These are phyloP conservation scores for Poecilia wingei DNA, from an alignment of 2,797 vertebrate genomes.

Conservation along the genomic window DNA sequence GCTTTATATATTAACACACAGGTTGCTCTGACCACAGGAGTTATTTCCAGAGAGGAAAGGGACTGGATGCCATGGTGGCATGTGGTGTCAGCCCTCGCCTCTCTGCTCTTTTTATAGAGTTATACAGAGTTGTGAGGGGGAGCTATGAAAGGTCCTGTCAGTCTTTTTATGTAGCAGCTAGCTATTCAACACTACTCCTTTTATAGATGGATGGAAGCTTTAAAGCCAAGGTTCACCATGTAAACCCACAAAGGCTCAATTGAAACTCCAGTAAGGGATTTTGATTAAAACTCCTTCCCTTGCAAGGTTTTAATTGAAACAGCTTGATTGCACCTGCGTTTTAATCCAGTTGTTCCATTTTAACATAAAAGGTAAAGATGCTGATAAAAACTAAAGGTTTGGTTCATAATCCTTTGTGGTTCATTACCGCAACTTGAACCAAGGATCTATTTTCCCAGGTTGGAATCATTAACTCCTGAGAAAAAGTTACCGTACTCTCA, in stretches of 20 bases:
- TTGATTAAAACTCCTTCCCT: background rate
- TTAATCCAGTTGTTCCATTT: background rate
- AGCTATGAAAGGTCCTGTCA: constrained; percentile 21
- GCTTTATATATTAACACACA: constrained; percentile 34
- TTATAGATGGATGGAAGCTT: constrained; percentile 38
- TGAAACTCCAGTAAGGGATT: background rate
- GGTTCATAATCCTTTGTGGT: background rate
- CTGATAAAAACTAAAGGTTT: background rate
- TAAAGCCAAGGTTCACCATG: constrained; percentile 30
- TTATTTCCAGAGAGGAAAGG: constrained; percentile 55
- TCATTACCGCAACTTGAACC: background rate
- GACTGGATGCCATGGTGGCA: constrained; percentile 33
- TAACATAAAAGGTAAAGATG: background rate
- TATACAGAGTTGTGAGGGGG: constrained; percentile 21
- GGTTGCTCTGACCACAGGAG: constrained; percentile 31
- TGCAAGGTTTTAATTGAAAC: background rate
- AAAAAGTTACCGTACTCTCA: background rate
- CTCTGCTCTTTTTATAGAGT: constrained; percentile 49
- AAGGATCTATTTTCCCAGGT: background rate
- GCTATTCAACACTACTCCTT: constrained; percentile 35
- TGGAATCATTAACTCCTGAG: background rate
- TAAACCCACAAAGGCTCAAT: constrained; percentile 21
- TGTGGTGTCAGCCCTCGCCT: constrained; percentile 12
- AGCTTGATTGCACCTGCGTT: background rate
- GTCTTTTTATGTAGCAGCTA: constrained; percentile 32